Base-by-base conservation (phyloP, 2,888 invertebrate genomes). In the Oegoconia quadripuncta region DNA sequence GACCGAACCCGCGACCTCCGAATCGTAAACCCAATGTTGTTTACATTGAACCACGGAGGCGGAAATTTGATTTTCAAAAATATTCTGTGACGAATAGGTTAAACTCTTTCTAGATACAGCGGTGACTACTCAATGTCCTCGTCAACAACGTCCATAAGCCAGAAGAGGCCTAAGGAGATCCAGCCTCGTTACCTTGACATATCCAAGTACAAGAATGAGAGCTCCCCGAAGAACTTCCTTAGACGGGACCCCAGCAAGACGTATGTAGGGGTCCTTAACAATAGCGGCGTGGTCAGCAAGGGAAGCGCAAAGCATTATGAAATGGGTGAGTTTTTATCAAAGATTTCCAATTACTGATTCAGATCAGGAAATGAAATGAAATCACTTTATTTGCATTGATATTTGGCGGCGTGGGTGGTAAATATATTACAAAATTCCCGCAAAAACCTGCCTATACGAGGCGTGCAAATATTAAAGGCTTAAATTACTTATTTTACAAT, bases 141-240 rank as follows among this genome's bases (percentile, higher is more conserved):
- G 25, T 87, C 88, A 0, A 84, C 86, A 12, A 82, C 84, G 34
- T 84, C 86, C 0, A 65, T 74, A 1, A 65, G 75, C 46, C 62
- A 66, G 38, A 73, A 71, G 52, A 68, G 63, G 51, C 66, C 67
- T 8, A 60, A 60, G 18, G 61, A 64, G 16, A 52, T 79, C 28
- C 76, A 74, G 54, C 83, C 83, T 4, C 83, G 90, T 33, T 91
- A 91, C 58, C 63, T 91, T 42, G 91, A 91, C 71, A 91, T 91
- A 44, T 90, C 90, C 33, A 90, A 90, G 67, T 91, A 90, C 68
- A 90, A 90, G 66, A 67, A 52, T 20, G 87, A 88, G 34, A 78
- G 74, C 32, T 80, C 82, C 1, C 82, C 89, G 3, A 75, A 75
- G 52, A 88, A 70, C 53, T 86, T 81, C 68, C 59, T 91, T 26